These are phyloP conservation scores for Burhinus bistriatus DNA, from an alignment of 2,113 vertebrate species.

Conservation along the genomic window DNA sequence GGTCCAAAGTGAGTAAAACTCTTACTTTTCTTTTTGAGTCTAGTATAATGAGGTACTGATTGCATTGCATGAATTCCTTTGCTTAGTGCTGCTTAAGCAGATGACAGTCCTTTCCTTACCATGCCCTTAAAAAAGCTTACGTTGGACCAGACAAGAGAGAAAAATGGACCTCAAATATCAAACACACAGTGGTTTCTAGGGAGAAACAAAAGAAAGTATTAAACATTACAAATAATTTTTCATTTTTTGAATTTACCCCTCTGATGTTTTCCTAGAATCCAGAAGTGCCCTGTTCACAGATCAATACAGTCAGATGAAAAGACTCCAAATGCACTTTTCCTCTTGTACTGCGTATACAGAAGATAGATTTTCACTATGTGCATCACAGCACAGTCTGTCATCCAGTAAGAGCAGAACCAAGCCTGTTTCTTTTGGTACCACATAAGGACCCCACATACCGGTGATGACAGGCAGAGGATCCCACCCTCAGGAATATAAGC, in stretches of 20 bases:
- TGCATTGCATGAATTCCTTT: not conserved
- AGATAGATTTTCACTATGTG: not conserved
- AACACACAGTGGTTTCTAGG: not conserved
- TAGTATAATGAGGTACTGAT: not conserved
- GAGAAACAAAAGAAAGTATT: not conserved
- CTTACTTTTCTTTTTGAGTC: not conserved
- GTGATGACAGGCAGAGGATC: not conserved
- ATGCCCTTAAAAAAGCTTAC: not conserved
- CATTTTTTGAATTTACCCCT: not conserved
- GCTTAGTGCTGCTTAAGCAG: not conserved
- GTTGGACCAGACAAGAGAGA: not conserved
- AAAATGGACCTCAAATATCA: not conserved
- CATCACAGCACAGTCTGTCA: not conserved
- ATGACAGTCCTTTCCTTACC: not conserved
- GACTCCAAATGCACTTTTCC: not conserved
- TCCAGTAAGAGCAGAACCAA: not conserved
- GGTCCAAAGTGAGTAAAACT: not conserved
- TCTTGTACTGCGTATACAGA: not conserved
- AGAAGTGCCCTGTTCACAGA: not conserved
- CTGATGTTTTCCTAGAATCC: not conserved
- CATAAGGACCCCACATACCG: not conserved
- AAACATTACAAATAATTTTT: not conserved
- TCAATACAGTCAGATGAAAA: not conserved
- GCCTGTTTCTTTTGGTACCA: not conserved
- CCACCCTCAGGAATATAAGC: not conserved